These are phyloP conservation scores for Danaus plexippus DNA, from an alignment of 1,140 invertebrate species.

Conservation along the genomic window DNA sequence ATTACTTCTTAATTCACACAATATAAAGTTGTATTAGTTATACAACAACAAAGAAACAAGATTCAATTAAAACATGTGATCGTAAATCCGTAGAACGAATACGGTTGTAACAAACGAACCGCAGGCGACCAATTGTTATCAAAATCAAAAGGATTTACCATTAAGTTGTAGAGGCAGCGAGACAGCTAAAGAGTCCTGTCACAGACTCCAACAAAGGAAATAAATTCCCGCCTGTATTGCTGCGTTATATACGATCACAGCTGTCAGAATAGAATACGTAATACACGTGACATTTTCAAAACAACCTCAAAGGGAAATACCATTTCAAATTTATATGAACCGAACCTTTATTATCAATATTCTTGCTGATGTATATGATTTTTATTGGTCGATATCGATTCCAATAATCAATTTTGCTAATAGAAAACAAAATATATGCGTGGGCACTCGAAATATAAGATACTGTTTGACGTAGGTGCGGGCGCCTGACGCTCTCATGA, in stretches of 20 bases:
- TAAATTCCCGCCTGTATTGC: not conserved
- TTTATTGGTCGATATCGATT: not conserved
- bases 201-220: conserved; percentile 9
- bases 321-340: no score
- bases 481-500: conserved; percentile 20
- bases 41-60: no score
- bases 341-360: no score
- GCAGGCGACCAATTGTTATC: no score
- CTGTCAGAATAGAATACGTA: not conserved
- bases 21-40: no score
- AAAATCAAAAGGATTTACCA: conserved; percentile 7
- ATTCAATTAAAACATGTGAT: no score
- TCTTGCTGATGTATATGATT: no score
- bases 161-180: conserved; percentile 5
- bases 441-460: conserved; percentile 12
- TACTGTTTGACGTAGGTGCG: conserved; percentile 17
- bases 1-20: no score
- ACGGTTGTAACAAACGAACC: no score
- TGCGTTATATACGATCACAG: not conserved
- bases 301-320: no score
- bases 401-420: conserved; percentile 2
- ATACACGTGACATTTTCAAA: no score
- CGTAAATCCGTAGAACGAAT: no score
- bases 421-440: conserved; percentile 13
- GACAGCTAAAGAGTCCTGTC: conserved; percentile 1